phyloP scores from a whole-genome alignment of 2,888 invertebrate genomes.

The Smittia sp. region DNA sequence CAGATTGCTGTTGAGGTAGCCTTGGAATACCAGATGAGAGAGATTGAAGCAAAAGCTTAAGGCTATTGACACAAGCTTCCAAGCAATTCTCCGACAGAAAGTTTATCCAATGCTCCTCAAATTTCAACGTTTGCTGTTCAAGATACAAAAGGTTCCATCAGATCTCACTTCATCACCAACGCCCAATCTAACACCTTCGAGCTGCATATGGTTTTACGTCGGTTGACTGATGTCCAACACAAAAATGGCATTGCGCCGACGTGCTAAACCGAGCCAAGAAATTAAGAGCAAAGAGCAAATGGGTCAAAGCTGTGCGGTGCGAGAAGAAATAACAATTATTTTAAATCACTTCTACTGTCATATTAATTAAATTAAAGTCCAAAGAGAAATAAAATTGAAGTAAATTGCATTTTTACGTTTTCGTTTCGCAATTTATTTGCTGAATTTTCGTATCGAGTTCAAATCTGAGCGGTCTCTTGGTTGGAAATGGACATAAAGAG shows the following conservation, averaged over 20 bases:
- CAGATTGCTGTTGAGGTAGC: too few species aligned
- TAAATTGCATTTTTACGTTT: conserved; percentile 5
- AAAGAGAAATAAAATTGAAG: background rate
- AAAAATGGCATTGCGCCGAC: too few species aligned
- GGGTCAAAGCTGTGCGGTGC: background rate
- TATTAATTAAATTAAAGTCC: conserved; percentile 8
- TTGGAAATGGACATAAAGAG: background rate
- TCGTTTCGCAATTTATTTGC: background rate
- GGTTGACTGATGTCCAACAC: background rate
- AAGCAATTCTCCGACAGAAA: too few species aligned
- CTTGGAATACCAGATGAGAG: too few species aligned
- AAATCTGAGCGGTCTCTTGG: background rate
- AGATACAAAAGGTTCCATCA: too few species aligned
- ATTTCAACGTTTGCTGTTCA: too few species aligned
- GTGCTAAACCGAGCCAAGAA: background rate
- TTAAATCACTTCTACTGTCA: background rate
- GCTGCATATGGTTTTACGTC: too few species aligned
- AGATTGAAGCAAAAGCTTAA: too few species aligned
- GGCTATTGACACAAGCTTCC: too few species aligned
- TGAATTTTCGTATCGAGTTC: background rate
- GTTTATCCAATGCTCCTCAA: too few species aligned
- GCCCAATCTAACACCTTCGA: too few species aligned
- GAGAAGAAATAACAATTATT: background rate
- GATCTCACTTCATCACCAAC: too few species aligned
- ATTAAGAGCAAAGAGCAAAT: background rate